Percentiles rank a stretch among this genome's conserved stretches.
phyloP scores from a whole-genome alignment of 2,113 vertebrate genomes.

The Halichoeres trimaculatus region DNA sequence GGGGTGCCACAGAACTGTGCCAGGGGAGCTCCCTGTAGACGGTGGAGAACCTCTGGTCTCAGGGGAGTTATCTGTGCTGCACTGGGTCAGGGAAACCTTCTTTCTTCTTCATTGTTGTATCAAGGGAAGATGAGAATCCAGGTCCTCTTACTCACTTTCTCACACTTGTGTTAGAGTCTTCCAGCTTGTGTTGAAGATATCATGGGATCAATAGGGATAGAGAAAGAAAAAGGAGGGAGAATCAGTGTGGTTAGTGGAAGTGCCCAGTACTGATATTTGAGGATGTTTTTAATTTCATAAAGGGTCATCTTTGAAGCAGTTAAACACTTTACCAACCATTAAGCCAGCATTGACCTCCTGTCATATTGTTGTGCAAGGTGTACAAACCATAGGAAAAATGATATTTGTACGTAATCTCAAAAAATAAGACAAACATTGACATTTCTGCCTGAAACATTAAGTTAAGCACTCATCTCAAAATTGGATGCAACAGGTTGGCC shows the following conservation, averaged over 20 bases:
- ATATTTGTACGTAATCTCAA: no score
- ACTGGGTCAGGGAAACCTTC: conserved; percentile 40
- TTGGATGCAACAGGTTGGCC: no score
- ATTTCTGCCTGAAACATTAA: no score
- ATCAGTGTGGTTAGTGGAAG: conserved; percentile 36
- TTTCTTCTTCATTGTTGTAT: conserved; percentile 20
- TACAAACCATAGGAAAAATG: no score
- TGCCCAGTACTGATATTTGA: not conserved
- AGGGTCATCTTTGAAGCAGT: no score
- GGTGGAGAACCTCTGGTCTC: conserved; percentile 30
- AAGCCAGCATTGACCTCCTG: no score
- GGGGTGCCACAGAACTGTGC: conserved; percentile 45
- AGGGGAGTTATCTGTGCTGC: conserved; percentile 36
- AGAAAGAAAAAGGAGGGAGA: not conserved
- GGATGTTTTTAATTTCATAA: not conserved
- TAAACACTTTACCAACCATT: no score
- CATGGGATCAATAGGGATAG: not conserved
- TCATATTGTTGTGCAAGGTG: no score
- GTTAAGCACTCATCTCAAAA: no score
- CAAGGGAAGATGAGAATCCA: conserved; percentile 34
- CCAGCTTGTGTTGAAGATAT: conserved; percentile 18
- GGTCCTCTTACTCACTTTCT: conserved; percentile 33
- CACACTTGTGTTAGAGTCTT: conserved; percentile 27
- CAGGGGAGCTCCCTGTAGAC: conserved; percentile 50
- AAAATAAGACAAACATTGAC: no score